Evolutionary conservation across 2,797 vertebrate genomes (phyloP), one percentile per base, ranked within the genome.

Genomic region (Schizopygopsis malacanthus): DNA sequence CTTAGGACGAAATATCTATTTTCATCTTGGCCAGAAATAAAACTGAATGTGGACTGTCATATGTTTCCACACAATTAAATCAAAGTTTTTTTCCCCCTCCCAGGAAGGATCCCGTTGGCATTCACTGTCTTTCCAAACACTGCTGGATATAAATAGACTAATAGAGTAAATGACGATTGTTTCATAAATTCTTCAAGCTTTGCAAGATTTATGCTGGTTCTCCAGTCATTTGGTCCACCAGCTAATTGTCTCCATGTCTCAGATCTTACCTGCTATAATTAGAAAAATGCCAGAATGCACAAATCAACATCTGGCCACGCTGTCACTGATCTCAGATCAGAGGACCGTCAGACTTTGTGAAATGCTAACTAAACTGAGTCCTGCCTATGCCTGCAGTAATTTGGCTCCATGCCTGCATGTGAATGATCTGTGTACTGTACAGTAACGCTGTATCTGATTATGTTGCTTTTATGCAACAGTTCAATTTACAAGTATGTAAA

Each of bases 251-350:
- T 81, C 28, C 39, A 80, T 6, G 47, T 75, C 8, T 76, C 61
- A 81, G 54, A 79, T 84, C 59, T 54, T 81, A 76, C 28, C 39
- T 85, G 79, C 37, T 83, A 43, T 84, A 77, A 81, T 77, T 77
- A 81, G 63, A 81, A 79, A 65, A 82, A 67, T 59, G 15, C 18
- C 80, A 79, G 65, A 85, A 83, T 18, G 13, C 28, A 28, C n/a
- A 56, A 63, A 77, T 82, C 73, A 79, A 85, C 83, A 82, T 87
- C 79, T 85, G 79, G 41, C 63, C 39, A 43, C 13, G 6, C 33
- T 69, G 76, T 79, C 52, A 75, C 80, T 72, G 77, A 67, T 79
- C 56, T 83, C 80, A 79, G 25, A 88, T 88, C 56, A 88, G 37
- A 82, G 37, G 65, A 65, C 71, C 59, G 2, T 52, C 82, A 84